Conservation (phyloP, 2,888 invertebrate species). For the Dascillus cervinus region DNA sequence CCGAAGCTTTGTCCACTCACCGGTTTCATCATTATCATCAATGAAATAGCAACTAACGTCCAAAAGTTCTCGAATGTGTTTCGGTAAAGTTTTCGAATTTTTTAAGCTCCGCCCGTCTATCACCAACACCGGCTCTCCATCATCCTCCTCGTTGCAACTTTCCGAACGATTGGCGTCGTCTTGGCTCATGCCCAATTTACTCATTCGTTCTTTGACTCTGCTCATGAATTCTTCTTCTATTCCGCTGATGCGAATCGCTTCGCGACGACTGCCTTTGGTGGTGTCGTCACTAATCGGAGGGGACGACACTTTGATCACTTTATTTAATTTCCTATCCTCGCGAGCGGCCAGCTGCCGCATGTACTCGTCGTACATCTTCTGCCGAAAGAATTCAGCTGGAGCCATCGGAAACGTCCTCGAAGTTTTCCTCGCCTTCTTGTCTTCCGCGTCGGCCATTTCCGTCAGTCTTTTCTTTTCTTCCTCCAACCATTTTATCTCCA, state of each 20-base stretch:
- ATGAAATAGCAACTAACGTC: constrained; percentile 46
- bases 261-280: constrained; percentile 15
- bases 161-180: constrained; percentile 50
- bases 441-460: constrained; percentile 36
- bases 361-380: constrained; percentile 80
- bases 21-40: constrained; percentile 40
- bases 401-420: constrained; percentile 37
- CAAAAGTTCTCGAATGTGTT: constrained; percentile 73
- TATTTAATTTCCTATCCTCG: constrained; percentile 69
- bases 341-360: constrained; percentile 70
- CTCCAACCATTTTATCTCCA: constrained; percentile 57
- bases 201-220: constrained; percentile 64
- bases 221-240: constrained; percentile 73
- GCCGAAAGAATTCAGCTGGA: constrained; percentile 63
- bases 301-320: constrained; percentile 71
- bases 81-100: constrained; percentile 59
- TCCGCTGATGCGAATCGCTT: constrained; percentile 42
- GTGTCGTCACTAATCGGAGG: constrained; percentile 42
- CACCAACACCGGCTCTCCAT: constrained; percentile 44
- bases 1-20: constrained; percentile 47
- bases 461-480: constrained; percentile 44
- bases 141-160: constrained; percentile 23
- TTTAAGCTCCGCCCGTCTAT: constrained; percentile 59
- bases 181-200: constrained; percentile 57
- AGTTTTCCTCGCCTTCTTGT: constrained; percentile 27